Evolutionary conservation across 2,113 vertebrate genomes (phyloP).

Genomic region (Muntiacus reevesi): DNA sequence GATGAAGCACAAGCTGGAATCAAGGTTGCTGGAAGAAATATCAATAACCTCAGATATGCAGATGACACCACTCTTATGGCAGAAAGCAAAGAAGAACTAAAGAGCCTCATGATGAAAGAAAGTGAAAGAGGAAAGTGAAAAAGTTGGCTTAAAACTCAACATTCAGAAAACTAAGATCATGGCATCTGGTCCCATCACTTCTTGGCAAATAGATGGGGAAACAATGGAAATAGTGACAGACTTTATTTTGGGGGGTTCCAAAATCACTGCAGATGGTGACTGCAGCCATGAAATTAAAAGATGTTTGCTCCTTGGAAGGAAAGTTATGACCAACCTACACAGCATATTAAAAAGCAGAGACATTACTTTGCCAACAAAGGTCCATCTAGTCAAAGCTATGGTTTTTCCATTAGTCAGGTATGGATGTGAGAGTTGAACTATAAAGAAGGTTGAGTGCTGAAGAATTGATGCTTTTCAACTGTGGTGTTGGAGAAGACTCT

Average conservation of each 20-base stretch:
- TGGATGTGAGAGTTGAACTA: not conserved
- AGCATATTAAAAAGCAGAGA: not conserved
- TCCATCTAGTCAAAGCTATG: not conserved
- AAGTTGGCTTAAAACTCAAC: not conserved
- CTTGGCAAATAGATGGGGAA: not conserved
- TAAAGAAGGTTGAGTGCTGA: not conserved
- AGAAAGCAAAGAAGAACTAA: not conserved
- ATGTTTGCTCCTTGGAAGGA: not conserved
- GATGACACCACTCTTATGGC: not conserved
- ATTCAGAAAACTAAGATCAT: not conserved
- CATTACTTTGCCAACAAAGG: not conserved
- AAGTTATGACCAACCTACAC: not conserved
- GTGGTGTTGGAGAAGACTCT: not conserved
- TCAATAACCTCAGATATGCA: not conserved
- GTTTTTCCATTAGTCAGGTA: not conserved
- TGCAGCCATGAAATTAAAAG: not conserved
- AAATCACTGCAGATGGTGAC: not conserved
- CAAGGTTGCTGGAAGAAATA: not conserved
- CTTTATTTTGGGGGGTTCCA: not conserved
- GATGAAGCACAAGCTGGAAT: not conserved
- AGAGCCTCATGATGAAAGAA: not conserved
- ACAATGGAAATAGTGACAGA: not conserved
- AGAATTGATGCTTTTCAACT: not conserved
- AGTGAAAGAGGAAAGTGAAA: not conserved
- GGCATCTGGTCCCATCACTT: not conserved